phyloP scores from a whole-genome alignment of 1,140 invertebrate genomes.

The Diachasma alloeum region DNA sequence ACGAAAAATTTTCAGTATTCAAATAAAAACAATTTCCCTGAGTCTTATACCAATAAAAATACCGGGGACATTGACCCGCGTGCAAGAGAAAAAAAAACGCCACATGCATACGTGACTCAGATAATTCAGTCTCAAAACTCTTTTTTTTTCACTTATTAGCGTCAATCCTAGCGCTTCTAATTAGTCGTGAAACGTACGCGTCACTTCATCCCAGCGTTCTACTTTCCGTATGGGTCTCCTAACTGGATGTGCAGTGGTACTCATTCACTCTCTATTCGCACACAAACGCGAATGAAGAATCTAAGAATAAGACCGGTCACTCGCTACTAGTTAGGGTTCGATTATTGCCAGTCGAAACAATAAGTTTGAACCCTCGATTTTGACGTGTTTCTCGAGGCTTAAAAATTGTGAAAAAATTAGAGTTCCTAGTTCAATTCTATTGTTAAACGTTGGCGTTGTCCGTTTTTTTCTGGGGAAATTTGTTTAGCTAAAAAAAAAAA shows the following conservation, averaged over 20 bases:
- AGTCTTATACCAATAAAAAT: background rate
- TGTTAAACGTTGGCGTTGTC: too few species aligned
- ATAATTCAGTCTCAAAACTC: background rate
- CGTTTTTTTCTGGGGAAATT: too few species aligned
- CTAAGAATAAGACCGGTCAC: too few species aligned
- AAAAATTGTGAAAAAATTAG: too few species aligned
- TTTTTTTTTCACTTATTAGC: constrained; percentile 22
- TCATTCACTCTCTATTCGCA: background rate
- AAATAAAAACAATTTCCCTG: background rate
- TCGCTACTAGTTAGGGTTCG: too few species aligned
- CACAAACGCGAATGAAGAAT: background rate
- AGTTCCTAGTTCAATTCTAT: too few species aligned
- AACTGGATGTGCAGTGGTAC: constrained; percentile 15
- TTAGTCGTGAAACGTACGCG: constrained; percentile 25
- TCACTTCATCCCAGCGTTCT: constrained; percentile 24
- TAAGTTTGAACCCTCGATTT: too few species aligned
- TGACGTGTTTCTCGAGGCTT: too few species aligned
- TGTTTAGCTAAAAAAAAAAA: too few species aligned
- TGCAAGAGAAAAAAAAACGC: background rate
- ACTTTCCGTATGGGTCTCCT: constrained; percentile 16
- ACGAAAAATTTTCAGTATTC: background rate
- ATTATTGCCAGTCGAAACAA: too few species aligned
- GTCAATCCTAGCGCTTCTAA: constrained; percentile 25
- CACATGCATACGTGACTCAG: background rate
- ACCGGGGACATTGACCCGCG: background rate